Conservation (phyloP, 2,113 vertebrate genomes). For the Aldabrachelys gigantea region DNA sequence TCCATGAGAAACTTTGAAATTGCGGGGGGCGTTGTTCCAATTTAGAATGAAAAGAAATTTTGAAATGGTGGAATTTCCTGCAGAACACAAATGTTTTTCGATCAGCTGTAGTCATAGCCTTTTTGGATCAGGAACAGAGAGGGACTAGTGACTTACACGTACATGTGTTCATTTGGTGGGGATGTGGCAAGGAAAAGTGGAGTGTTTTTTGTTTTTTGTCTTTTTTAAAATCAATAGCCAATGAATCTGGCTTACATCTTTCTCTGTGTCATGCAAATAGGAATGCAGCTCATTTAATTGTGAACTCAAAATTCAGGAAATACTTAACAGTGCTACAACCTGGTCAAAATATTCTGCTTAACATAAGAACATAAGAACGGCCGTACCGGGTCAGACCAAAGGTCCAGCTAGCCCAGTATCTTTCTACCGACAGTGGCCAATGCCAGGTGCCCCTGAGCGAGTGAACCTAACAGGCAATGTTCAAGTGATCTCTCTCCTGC, state of each 20-base stretch:
- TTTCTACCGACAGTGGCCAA: no score
- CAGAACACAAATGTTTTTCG: not conserved
- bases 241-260: not conserved
- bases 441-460: no score
- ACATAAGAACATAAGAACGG: no score
- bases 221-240: not conserved
- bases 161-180: not conserved
- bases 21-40: not conserved
- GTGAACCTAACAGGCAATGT: no score
- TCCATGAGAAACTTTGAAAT: not conserved
- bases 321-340: not conserved
- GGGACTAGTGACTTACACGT: not conserved
- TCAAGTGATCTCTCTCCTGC: no score
- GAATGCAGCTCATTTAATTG: not conserved
- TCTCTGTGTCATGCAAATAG: not conserved
- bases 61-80: not conserved
- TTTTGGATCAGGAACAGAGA: not conserved
- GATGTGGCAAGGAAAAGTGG: not conserved
- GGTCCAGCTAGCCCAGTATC: no score
- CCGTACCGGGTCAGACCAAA: no score
- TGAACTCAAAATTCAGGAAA: not conserved
- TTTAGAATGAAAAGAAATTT: not conserved
- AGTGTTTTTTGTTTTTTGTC: not conserved
- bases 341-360: not conserved
- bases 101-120: fast-evolving